phyloP scores from a whole-genome alignment of 2,113 vertebrate genomes.

The Sinosuthora webbiana region DNA sequence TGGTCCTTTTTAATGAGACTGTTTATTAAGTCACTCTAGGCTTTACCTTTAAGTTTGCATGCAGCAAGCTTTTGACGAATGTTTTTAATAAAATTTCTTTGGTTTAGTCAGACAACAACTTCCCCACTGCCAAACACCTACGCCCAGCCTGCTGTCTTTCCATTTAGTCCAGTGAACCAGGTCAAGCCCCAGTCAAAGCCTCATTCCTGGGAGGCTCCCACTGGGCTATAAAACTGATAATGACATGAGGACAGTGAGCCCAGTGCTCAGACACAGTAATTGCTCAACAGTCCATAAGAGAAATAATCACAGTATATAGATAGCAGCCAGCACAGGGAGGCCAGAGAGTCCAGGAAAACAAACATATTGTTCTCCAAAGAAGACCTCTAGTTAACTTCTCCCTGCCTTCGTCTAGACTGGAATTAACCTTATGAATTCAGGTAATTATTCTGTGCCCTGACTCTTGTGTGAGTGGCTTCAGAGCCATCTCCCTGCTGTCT shows the following conservation, averaged over 20 bases:
- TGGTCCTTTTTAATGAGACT: neutral
- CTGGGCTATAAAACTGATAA: neutral
- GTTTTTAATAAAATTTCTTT: neutral
- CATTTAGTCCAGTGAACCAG: neutral
- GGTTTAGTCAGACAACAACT: neutral
- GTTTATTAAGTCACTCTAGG: neutral
- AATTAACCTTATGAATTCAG: slow-evolving; percentile 32
- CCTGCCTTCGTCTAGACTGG: neutral
- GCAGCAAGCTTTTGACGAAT: neutral
- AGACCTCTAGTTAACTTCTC: neutral
- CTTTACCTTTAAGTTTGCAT: neutral
- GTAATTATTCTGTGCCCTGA: slow-evolving; percentile 27
- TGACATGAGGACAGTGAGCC: neutral
- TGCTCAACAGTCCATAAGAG: neutral
- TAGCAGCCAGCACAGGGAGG: neutral
- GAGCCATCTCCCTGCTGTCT: neutral
- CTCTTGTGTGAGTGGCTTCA: neutral
- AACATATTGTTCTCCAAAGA: neutral
- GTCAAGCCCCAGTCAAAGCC: neutral
- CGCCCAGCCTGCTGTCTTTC: neutral
- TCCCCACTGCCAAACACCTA: neutral
- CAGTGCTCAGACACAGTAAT: neutral
- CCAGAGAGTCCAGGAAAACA: neutral
- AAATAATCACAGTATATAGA: neutral
- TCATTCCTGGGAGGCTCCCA: neutral